Evolutionary conservation across 2,113 vertebrate genomes (phyloP).

Genomic region (Antennarius striatus): DNA sequence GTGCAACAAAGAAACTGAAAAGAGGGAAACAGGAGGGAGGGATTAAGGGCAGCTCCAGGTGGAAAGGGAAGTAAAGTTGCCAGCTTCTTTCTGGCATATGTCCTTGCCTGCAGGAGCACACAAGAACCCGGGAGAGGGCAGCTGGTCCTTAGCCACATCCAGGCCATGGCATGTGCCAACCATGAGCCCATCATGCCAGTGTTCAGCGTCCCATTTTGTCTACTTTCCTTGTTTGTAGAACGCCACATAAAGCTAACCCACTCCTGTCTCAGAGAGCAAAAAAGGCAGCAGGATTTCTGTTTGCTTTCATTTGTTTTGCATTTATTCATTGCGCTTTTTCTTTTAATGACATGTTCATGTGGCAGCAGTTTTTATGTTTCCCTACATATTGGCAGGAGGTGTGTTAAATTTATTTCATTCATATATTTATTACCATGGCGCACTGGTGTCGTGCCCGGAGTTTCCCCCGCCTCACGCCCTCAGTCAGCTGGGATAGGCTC

Average conservation of each 20-base stretch:
- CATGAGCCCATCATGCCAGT: constrained; percentile 47
- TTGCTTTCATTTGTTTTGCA: not conserved
- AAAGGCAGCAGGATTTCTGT: constrained; percentile 4
- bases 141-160: constrained; percentile 73
- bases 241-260: constrained; percentile 41
- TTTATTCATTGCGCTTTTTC: constrained; percentile 7
- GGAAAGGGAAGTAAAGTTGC: constrained; percentile 81
- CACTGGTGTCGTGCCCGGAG: too few relatives aligned
- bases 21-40: constrained; percentile 57
- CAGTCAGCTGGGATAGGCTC: too few relatives aligned
- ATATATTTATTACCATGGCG: too few relatives aligned
- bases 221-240: constrained; percentile 35
- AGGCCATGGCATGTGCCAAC: constrained; percentile 49
- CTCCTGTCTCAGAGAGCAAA: constrained; percentile 25
- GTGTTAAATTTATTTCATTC: not conserved
- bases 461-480: too few relatives aligned
- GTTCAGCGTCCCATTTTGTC: constrained; percentile 41
- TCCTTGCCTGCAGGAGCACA: constrained; percentile 69
- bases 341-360: not conserved
- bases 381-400: constrained; percentile 5
- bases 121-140: constrained; percentile 77
- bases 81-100: constrained; percentile 82
- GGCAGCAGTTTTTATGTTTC: not conserved
- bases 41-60: constrained; percentile 75
- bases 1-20: constrained; percentile 21